These are phyloP conservation scores for Neoitamus cyanurus DNA, from an alignment of 2,888 invertebrate species.

Conservation along the genomic window DNA sequence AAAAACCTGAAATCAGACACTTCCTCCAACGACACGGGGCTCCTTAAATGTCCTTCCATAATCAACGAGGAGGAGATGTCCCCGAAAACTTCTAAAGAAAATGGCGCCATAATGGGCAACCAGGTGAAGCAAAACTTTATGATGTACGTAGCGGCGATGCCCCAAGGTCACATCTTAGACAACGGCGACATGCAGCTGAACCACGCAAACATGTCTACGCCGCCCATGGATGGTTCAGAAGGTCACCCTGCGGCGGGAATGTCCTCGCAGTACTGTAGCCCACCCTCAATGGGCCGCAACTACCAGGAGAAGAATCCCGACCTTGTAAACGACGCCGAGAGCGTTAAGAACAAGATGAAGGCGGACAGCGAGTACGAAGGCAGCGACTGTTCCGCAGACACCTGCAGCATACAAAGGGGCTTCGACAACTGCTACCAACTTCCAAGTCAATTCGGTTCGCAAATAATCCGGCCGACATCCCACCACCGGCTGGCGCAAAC, in stretches of 20 bases:
- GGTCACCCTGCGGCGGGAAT: constrained; percentile 63
- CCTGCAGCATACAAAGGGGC: constrained; percentile 57
- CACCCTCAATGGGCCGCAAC: constrained; percentile 68
- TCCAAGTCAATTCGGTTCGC: constrained; percentile 70
- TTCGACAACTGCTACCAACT: constrained; percentile 66
- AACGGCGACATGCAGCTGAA: constrained; percentile 56
- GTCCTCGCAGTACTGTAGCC: constrained; percentile 69
- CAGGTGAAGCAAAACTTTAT: constrained; percentile 65
- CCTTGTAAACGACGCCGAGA: constrained; percentile 82
- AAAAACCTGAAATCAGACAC: constrained; percentile 73
- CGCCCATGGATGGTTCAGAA: constrained; percentile 60
- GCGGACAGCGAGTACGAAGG: constrained; percentile 65
- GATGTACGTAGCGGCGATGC: constrained; percentile 61
- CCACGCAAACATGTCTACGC: constrained; percentile 51
- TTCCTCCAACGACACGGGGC: constrained; percentile 68
- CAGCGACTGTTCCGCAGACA: constrained; percentile 61
- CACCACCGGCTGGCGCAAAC: constrained; percentile 67
- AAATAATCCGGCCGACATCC: constrained; percentile 63
- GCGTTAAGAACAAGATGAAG: constrained; percentile 68
- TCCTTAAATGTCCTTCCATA: constrained; percentile 68
- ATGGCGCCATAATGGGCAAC: constrained; percentile 59
- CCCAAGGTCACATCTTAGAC: constrained; percentile 54
- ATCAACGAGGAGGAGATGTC: constrained; percentile 65
- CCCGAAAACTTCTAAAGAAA: constrained; percentile 59
- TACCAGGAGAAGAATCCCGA: constrained; percentile 80